phyloP scores from a whole-genome alignment of 2,888 invertebrate species.

The Trissoscelio sp. region DNA sequence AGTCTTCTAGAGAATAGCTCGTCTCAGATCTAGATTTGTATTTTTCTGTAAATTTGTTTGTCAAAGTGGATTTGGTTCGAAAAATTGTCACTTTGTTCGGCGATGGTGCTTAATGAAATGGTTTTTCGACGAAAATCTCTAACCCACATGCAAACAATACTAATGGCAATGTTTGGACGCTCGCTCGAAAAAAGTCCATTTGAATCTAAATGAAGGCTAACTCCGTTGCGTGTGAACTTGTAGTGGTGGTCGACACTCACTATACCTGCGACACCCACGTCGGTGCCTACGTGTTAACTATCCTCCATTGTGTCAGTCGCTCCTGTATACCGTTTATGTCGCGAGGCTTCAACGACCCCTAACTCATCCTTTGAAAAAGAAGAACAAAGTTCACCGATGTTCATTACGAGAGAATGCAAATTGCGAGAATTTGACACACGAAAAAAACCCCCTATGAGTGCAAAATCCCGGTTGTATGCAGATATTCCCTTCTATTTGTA shows the following conservation, averaged over 20 bases:
- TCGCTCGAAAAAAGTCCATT: slow-evolving; percentile 61
- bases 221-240: slow-evolving; percentile 45
- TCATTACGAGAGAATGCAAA: slow-evolving; percentile 55
- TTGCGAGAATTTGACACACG: slow-evolving; percentile 37
- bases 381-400: slow-evolving; percentile 56
- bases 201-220: slow-evolving; percentile 65
- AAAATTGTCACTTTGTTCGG: slow-evolving; percentile 72
- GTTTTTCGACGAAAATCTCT: slow-evolving; percentile 67
- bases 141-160: slow-evolving; percentile 73
- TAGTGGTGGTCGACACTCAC: slow-evolving; percentile 41
- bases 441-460: slow-evolving; percentile 15
- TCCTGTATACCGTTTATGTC: slow-evolving; percentile 45
- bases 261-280: slow-evolving; percentile 44
- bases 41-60: slow-evolving; percentile 26
- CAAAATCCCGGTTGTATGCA: slow-evolving; percentile 18
- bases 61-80: slow-evolving; percentile 38
- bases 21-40: background rate
- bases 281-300: slow-evolving; percentile 70
- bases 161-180: slow-evolving; percentile 72
- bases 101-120: slow-evolving; percentile 67
- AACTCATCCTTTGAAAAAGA: slow-evolving; percentile 58
- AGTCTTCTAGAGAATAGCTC: background rate
- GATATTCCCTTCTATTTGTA: slow-evolving; percentile 10
- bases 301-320: slow-evolving; percentile 69
- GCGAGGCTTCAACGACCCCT: slow-evolving; percentile 51